Evolutionary conservation across 2,797 vertebrate species (phyloP).

Genomic region (Semaprochilodus insignis): DNA sequence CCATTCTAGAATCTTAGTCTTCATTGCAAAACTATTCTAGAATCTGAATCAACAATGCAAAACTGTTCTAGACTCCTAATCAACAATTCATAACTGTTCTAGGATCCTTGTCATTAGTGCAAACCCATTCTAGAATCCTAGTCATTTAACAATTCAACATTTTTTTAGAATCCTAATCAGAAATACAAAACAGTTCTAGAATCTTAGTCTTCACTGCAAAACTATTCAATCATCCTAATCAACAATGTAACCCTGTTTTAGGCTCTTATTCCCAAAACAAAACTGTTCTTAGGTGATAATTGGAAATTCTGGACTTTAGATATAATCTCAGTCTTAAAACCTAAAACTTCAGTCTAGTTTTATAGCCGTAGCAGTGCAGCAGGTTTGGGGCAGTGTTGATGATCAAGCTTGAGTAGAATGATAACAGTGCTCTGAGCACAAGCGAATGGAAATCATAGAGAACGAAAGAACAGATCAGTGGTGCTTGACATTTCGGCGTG

Average conservation of each 20-base stretch:
- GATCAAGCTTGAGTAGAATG: neutral
- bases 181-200: neutral
- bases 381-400: neutral
- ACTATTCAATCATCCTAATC: no score
- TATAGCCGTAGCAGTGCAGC: no score
- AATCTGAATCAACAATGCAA: neutral
- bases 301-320: no score
- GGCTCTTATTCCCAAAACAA: neutral
- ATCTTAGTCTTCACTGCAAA: neutral
- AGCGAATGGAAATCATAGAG: neutral
- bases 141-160: neutral
- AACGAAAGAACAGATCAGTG: constrained; percentile 7
- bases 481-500: constrained; percentile 16
- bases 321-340: neutral
- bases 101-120: neutral
- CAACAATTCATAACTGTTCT: neutral
- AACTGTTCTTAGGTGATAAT: neutral
- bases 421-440: neutral
- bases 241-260: no score
- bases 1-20: neutral
- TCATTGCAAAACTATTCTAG: neutral
- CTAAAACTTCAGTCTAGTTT: neutral
- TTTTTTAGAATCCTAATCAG: neutral
- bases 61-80: neutral
- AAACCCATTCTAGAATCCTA: neutral